A percentile compares a stretch with the other conserved stretches of the same genome.
Conservation (phyloP, 2,888 invertebrate species). For the Sepioteuthis lessoniana region DNA sequence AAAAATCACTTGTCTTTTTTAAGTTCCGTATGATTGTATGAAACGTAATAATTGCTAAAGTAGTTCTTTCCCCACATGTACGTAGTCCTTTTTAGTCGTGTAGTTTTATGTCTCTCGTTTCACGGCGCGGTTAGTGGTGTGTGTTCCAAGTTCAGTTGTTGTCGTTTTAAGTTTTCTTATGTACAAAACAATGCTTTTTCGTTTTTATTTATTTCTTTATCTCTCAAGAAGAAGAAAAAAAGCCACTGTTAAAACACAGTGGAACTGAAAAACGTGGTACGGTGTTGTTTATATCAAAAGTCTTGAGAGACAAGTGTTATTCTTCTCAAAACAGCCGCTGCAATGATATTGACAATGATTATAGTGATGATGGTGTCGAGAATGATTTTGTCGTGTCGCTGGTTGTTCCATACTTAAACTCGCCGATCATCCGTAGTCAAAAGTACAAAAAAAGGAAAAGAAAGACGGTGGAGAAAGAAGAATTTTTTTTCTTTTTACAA, state of each 20-base stretch:
- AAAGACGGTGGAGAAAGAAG: background rate
- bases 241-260: slow-evolving; percentile 21
- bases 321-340: background rate
- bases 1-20: background rate
- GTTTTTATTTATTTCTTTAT: background rate
- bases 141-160: background rate
- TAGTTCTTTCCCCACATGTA: background rate
- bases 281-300: slow-evolving; percentile 18
- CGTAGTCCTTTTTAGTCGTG: background rate
- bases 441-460: slow-evolving; percentile 11
- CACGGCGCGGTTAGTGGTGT: background rate
- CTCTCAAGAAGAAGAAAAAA: background rate
- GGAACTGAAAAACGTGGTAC: slow-evolving; percentile 9
- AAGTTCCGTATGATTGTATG: background rate
- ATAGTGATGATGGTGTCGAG: slow-evolving; percentile 14
- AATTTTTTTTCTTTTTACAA: background rate
- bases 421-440: slow-evolving; percentile 18
- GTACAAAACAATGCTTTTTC: background rate
- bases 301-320: background rate
- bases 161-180: background rate
- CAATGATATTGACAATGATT: background rate
- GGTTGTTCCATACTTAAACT: slow-evolving; percentile 4
- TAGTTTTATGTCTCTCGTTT: background rate
- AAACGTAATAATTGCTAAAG: background rate
- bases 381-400: background rate